Conservation (phyloP, 2,113 vertebrate genomes). For the Scatophagus argus region DNA sequence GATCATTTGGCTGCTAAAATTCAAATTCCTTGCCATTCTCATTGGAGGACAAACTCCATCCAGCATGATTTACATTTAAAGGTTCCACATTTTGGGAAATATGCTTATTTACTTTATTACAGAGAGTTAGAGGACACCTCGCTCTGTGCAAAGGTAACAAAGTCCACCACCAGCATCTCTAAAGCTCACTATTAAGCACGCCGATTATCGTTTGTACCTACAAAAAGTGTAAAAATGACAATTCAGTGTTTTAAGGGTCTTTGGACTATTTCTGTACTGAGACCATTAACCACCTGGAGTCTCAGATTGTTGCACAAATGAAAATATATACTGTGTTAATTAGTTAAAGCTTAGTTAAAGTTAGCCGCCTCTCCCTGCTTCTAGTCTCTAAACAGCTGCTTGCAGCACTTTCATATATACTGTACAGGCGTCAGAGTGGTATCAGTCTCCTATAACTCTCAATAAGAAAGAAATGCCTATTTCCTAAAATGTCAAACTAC, state of each 20-base stretch:
- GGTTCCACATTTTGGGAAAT: constrained; percentile 1
- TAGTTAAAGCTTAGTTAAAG: too few species aligned
- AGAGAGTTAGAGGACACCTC: neutral
- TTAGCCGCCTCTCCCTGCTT: neutral
- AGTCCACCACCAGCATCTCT: neutral
- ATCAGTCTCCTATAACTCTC: neutral
- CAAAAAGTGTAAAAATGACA: neutral
- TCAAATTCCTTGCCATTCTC: neutral
- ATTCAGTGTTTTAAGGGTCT: neutral
- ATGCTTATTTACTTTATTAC: neutral
- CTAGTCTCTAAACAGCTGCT: neutral
- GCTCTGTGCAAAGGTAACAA: neutral
- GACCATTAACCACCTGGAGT: neutral
- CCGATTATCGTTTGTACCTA: neutral
- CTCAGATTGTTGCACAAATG: neutral
- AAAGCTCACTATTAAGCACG: neutral
- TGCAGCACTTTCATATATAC: neutral
- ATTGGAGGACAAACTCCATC: neutral
- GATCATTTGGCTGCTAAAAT: neutral
- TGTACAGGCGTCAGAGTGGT: neutral
- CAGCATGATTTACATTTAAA: neutral
- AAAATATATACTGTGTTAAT: too few species aligned
- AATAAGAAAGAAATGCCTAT: neutral
- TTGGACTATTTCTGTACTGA: neutral
- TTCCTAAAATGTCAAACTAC: neutral